Evolutionary conservation across 2,888 invertebrate species (phyloP).

Genomic region (Sinopyrophorus schimmeli): DNA sequence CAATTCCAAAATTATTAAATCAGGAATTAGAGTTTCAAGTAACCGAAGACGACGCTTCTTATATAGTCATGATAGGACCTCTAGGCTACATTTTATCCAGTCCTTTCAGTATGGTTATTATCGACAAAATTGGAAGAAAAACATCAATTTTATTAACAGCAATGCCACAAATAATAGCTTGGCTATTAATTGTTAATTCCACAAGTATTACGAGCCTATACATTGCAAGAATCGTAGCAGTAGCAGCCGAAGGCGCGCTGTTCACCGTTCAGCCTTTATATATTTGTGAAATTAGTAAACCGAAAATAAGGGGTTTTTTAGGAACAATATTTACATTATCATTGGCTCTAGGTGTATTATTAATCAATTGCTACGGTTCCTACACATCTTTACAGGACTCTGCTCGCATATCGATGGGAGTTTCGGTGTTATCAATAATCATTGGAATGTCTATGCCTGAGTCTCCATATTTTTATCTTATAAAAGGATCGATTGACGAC

Average conservation of each 20-base stretch:
- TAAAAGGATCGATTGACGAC: constrained; percentile 39
- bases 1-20: constrained; percentile 33
- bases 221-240: constrained; percentile 29
- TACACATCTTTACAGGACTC: constrained; percentile 58
- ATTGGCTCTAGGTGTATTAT: constrained; percentile 27
- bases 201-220: constrained; percentile 15
- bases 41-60: constrained; percentile 33
- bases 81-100: constrained; percentile 30
- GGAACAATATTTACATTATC: constrained; percentile 33
- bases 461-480: constrained; percentile 46
- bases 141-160: constrained; percentile 40
- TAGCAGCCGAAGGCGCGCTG: constrained; percentile 37
- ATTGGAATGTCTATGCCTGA: constrained; percentile 67
- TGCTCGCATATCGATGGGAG: constrained; percentile 60
- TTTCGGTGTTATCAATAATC: constrained; percentile 62
- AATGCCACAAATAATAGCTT: constrained; percentile 42
- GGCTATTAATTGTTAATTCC: constrained; percentile 37
- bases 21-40: constrained; percentile 27
- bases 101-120: constrained; percentile 33
- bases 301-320: constrained; percentile 36
- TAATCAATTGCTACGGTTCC: constrained; percentile 53
- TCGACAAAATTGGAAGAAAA: constrained; percentile 45
- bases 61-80: constrained; percentile 35
- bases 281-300: constrained; percentile 37
- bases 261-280: constrained; percentile 38